These are phyloP conservation scores for Hedya salicella DNA, from an alignment of 2,888 invertebrate genomes.

Conservation along the genomic window DNA sequence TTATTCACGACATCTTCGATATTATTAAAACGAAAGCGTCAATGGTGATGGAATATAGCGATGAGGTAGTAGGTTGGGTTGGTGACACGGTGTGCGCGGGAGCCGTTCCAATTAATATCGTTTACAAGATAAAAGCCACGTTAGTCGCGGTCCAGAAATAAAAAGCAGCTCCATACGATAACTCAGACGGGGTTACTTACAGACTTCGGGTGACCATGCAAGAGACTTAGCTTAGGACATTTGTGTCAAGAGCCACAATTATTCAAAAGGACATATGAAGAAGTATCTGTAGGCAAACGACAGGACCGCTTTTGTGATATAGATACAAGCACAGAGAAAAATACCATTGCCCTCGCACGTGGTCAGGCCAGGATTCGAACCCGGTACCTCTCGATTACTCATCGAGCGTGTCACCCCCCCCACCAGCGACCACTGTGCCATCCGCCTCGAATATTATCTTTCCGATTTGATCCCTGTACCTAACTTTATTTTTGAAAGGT, in stretches of 20 bases:
- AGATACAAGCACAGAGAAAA: too few relatives aligned
- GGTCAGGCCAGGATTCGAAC: too few relatives aligned
- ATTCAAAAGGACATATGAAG: too few relatives aligned
- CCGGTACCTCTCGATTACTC: too few relatives aligned
- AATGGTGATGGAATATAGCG: neutral
- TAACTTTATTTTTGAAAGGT: too few relatives aligned
- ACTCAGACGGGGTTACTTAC: constrained; percentile 77
- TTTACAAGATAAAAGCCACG: constrained; percentile 83
- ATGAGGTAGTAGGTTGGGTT: neutral
- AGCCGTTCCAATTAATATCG: constrained; percentile 82
- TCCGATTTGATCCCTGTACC: too few relatives aligned
- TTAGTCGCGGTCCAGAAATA: constrained; percentile 78
- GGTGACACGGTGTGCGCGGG: constrained; percentile 62
- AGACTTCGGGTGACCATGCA: constrained; percentile 57
- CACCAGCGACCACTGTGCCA: too few relatives aligned
- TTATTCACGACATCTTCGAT: neutral
- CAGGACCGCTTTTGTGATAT: too few relatives aligned
- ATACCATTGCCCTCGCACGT: too few relatives aligned
- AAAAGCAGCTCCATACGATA: constrained; percentile 76
- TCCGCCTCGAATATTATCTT: too few relatives aligned
- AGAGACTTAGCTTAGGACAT: neutral
- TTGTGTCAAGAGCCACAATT: neutral
- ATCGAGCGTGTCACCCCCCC: too few relatives aligned
- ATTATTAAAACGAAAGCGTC: neutral
- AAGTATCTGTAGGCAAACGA: too few relatives aligned